These are phyloP conservation scores for Cyprinodon variegatus DNA, from an alignment of 2,113 vertebrate genomes.

Conservation along the genomic window DNA sequence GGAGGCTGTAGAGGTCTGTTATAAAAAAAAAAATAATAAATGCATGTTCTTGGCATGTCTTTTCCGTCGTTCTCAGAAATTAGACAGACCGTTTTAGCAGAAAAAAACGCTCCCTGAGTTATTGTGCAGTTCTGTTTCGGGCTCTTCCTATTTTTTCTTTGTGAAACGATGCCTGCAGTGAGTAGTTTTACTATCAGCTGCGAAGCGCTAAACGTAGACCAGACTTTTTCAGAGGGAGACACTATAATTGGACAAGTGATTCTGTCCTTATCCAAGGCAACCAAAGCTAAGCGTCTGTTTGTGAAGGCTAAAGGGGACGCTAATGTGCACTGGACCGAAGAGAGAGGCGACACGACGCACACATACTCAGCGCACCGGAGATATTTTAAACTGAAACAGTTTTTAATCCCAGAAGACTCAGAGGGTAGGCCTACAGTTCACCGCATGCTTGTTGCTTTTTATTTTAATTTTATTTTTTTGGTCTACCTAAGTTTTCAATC, in stretches of 20 bases:
- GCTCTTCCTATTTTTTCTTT: neutral
- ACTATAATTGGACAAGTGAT: constrained; percentile 52
- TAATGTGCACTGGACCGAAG: constrained; percentile 53
- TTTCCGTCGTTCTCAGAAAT: neutral
- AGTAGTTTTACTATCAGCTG: constrained; percentile 40
- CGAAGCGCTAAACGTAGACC: constrained; percentile 48
- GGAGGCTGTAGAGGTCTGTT: neutral
- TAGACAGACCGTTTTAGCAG: too few species aligned
- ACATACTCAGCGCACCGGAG: constrained; percentile 49
- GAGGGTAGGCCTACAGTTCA: constrained; percentile 40
- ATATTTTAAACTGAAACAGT: constrained; percentile 77
- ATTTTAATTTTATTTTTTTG: neutral
- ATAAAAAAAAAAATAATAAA: neutral
- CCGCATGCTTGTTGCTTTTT: neutral
- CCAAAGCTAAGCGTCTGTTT: constrained; percentile 42
- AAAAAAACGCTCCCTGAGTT: neutral
- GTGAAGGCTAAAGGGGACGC: constrained; percentile 76
- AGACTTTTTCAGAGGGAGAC: constrained; percentile 71
- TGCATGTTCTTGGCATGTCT: neutral
- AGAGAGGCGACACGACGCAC: neutral
- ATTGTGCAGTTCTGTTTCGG: too few species aligned
- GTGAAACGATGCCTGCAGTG: constrained; percentile 49
- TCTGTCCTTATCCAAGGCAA: constrained; percentile 54
- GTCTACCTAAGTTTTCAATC: too few species aligned
- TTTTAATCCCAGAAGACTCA: constrained; percentile 45